These are phyloP conservation scores for Genyomyrus donnyi DNA, from an alignment of 2,113 vertebrate species.

Conservation along the genomic window DNA sequence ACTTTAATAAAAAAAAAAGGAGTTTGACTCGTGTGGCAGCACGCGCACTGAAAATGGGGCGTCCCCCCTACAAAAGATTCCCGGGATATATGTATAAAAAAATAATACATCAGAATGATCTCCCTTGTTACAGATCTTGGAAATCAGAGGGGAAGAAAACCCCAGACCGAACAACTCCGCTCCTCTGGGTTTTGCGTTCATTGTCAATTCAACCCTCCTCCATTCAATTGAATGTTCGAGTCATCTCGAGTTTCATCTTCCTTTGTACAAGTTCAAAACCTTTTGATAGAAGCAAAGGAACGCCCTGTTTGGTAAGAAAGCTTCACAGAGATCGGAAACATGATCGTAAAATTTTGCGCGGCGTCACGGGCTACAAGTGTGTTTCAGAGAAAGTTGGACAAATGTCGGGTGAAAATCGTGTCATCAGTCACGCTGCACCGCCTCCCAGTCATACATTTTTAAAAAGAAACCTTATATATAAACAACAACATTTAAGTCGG, in stretches of 20 bases:
- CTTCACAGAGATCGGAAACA: slow-evolving; percentile 83
- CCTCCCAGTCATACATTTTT: background rate
- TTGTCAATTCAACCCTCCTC: slow-evolving; percentile 70
- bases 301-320: slow-evolving; percentile 73
- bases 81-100: slow-evolving; percentile 2
- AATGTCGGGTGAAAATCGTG: background rate
- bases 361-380: slow-evolving; percentile 8
- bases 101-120: slow-evolving; percentile 1
- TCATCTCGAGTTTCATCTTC: slow-evolving; percentile 84
- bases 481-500: background rate
- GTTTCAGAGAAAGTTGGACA: slow-evolving; percentile 18
- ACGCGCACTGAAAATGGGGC: background rate
- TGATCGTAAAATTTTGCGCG: slow-evolving; percentile 45
- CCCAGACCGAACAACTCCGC: slow-evolving; percentile 61
- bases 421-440: background rate
- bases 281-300: slow-evolving; percentile 88
- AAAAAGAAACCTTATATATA: background rate
- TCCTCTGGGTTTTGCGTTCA: slow-evolving; percentile 68
- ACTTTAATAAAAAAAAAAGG: background rate
- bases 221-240: slow-evolving; percentile 68
- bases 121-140: slow-evolving; percentile 30
- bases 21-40: background rate
- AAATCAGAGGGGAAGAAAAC: slow-evolving; percentile 38
- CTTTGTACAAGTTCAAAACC: slow-evolving; percentile 76
- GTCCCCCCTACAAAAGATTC: background rate